Evolutionary conservation across 2,797 vertebrate species (phyloP).

Genomic region (Acanthopagrus latus): DNA sequence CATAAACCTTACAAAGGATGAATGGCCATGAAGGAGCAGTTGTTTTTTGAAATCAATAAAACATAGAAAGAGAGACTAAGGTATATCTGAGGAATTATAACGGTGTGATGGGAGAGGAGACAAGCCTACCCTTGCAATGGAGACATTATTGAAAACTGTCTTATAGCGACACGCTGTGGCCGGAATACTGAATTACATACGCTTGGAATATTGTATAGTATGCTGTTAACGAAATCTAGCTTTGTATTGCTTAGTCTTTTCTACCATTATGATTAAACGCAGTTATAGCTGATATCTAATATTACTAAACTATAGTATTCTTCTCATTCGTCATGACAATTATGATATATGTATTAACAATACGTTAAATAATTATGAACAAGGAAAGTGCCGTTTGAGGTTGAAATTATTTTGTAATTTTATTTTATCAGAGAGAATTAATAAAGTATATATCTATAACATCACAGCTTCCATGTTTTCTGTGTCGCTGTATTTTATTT

Average conservation of each 20-base stretch:
- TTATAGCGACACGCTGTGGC: slow-evolving; percentile 88
- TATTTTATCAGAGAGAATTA: slow-evolving; percentile 92
- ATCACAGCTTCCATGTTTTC: slow-evolving; percentile 69
- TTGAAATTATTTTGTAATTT: slow-evolving; percentile 93
- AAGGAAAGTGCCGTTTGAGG: slow-evolving; percentile 87
- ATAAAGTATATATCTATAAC: slow-evolving; percentile 92
- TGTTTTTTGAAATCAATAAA: slow-evolving; percentile 78
- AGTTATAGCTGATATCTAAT: slow-evolving; percentile 88
- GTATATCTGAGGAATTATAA: slow-evolving; percentile 73
- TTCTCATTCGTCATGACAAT: slow-evolving; percentile 87
- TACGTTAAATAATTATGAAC: slow-evolving; percentile 84
- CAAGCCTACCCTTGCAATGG: slow-evolving; percentile 79
- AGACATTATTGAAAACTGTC: slow-evolving; percentile 85
- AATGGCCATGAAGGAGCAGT: slow-evolving; percentile 79
- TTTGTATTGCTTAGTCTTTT: slow-evolving; percentile 90
- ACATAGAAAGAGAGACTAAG: slow-evolving; percentile 64
- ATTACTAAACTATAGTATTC: slow-evolving; percentile 87
- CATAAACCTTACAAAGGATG: slow-evolving; percentile 81
- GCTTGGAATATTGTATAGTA: slow-evolving; percentile 89
- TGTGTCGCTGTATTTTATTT: slow-evolving; percentile 28
- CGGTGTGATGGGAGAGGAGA: slow-evolving; percentile 76
- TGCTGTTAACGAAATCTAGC: slow-evolving; percentile 87
- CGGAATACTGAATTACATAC: slow-evolving; percentile 87
- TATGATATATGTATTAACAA: slow-evolving; percentile 86
- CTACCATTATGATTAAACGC: slow-evolving; percentile 87